phyloP scores from a whole-genome alignment of 1,140 invertebrate genomes.

The Vollenhovia emeryi region DNA sequence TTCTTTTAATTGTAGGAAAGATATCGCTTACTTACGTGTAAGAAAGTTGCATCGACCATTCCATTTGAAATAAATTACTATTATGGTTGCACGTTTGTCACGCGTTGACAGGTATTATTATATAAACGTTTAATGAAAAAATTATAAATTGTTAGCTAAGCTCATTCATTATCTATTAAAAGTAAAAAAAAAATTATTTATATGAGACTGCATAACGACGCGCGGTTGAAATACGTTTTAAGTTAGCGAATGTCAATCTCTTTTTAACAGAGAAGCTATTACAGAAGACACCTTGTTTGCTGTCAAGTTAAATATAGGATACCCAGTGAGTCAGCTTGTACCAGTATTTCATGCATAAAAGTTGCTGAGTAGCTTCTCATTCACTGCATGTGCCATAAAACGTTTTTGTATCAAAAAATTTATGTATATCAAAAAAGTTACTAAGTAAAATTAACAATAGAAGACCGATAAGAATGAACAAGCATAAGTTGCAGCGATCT shows the following conservation, averaged over 20 bases:
- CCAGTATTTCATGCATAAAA: constrained; percentile 33
- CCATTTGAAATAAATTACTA: background rate
- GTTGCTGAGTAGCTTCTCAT: constrained; percentile 18
- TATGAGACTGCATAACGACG: background rate
- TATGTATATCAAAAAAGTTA: background rate
- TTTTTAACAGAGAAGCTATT: constrained; percentile 18
- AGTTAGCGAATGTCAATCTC: constrained; percentile 31
- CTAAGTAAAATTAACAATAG: background rate
- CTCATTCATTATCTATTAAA: background rate
- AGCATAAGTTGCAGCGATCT: background rate
- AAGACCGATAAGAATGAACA: background rate
- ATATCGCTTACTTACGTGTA: background rate
- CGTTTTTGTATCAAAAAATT: background rate
- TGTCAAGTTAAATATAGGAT: constrained; percentile 47
- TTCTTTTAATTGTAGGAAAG: background rate
- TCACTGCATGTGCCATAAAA: background rate
- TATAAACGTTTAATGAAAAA: background rate
- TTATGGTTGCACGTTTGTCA: background rate
- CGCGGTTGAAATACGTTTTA: constrained; percentile 1
- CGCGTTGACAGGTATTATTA: background rate
- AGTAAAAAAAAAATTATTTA: constrained; percentile 16
- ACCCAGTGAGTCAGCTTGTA: constrained; percentile 36
- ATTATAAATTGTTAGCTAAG: background rate
- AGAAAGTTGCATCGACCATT: background rate
- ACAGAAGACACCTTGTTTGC: constrained; percentile 33